phyloP scores from a whole-genome alignment of 2,888 invertebrate species.

The Phengaris alcon region DNA sequence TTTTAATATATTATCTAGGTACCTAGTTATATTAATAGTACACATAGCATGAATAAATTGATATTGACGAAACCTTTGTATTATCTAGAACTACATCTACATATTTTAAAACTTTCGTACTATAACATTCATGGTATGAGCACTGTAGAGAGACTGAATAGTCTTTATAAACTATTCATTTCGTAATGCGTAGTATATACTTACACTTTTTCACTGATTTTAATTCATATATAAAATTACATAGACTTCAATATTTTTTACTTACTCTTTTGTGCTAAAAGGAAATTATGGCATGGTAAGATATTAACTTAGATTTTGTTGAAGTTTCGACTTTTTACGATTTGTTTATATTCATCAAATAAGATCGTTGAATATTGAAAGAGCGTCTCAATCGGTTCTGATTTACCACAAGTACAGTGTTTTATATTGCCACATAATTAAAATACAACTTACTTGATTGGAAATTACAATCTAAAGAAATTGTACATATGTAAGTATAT shows the following conservation, averaged over 20 bases:
- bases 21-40: slow-evolving; percentile 41
- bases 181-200: slow-evolving; percentile 9
- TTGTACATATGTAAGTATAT: not conserved
- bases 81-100: not conserved
- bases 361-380: not conserved
- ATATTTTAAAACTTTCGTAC: not conserved
- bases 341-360: not conserved
- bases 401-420: not conserved
- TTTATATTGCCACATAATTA: not conserved
- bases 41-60: slow-evolving; percentile 50
- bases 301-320: not conserved
- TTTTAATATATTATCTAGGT: no score
- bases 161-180: not conserved
- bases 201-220: not conserved
- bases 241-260: slow-evolving; percentile 14
- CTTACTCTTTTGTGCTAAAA: slow-evolving; percentile 15
- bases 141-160: slow-evolving; percentile 38
- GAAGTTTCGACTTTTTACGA: not conserved
- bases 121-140: slow-evolving; percentile 49
- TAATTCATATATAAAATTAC: not conserved
- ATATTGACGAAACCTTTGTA: not conserved
- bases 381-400: not conserved
- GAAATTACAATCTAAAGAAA: not conserved
- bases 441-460: not conserved
- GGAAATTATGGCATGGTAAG: not conserved